Percentiles rank a stretch among this genome's conserved stretches.
Evolutionary conservation across 23 tunicate genomes (phyloP).

Genomic region (Oikopleura dioica): DNA sequence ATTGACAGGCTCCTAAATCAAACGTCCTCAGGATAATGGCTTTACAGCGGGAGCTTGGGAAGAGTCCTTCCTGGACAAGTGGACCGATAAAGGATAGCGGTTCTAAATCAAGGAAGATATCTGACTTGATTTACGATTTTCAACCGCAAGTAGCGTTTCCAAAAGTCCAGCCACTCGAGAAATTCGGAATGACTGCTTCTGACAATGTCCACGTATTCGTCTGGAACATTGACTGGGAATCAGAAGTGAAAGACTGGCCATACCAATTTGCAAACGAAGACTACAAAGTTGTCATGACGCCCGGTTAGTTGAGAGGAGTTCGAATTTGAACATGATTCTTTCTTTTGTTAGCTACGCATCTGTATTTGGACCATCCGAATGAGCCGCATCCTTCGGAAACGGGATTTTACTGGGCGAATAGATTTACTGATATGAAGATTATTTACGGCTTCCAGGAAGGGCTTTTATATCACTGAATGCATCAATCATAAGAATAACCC

Average conservation of each 20-base stretch:
- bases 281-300: not conserved
- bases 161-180: no score
- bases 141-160: no score
- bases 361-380: slow-evolving; percentile 48
- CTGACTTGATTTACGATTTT: no score
- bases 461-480: no score
- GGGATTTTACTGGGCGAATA: slow-evolving; percentile 69
- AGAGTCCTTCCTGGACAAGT: not conserved
- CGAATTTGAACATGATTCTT: no score
- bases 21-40: not conserved
- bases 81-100: not conserved
- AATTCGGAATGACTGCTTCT: no score
- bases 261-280: not conserved
- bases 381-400: slow-evolving; percentile 78
- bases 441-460: slow-evolving; percentile 31
- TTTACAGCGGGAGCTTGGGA: not conserved
- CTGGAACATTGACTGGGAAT: not conserved
- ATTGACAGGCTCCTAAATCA: not conserved
- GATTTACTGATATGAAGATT: slow-evolving; percentile 26
- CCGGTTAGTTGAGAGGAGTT: no score
- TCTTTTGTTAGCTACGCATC: slow-evolving; percentile 37
- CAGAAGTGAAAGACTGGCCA: not conserved
- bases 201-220: not conserved
- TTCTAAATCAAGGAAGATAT: not conserved
- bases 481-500: no score